phyloP scores from a whole-genome alignment of 2,113 vertebrate genomes.

The Hystrix brachyura region DNA sequence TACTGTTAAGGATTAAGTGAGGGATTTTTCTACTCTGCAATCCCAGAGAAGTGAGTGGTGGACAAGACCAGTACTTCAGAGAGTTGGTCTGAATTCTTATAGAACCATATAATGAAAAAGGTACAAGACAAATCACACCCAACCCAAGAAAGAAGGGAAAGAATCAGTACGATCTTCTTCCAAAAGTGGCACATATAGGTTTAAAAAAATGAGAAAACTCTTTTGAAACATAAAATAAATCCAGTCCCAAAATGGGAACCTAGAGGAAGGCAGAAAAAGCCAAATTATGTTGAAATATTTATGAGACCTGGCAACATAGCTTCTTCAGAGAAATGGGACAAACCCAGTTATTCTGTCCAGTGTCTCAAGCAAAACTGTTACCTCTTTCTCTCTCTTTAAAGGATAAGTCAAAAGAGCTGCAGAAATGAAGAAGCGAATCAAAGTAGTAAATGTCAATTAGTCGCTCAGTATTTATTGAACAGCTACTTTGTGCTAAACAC shows the following conservation, averaged over 20 bases:
- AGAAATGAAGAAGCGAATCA: slow-evolving; percentile 38
- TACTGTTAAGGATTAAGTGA: not conserved
- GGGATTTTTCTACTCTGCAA: not conserved
- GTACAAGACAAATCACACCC: not conserved
- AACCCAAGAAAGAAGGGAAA: not conserved
- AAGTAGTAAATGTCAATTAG: not conserved
- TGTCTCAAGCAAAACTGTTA: slow-evolving; percentile 50
- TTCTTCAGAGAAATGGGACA: slow-evolving; percentile 53
- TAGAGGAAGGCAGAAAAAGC: slow-evolving; percentile 55
- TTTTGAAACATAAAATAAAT: slow-evolving; percentile 61
- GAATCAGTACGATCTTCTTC: not conserved
- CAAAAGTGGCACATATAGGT: not conserved
- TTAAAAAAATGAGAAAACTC: slow-evolving; percentile 40
- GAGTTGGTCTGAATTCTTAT: not conserved
- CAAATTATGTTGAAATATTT: slow-evolving; percentile 64
- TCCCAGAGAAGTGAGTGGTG: not conserved
- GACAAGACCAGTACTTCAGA: not conserved
- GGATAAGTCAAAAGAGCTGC: slow-evolving; percentile 45
- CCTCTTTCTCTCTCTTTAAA: slow-evolving; percentile 50
- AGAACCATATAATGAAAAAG: not conserved
- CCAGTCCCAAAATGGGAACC: slow-evolving; percentile 48
- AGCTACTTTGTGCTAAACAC: not conserved
- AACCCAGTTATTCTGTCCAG: slow-evolving; percentile 42
- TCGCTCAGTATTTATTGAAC: not conserved
- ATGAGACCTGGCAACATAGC: slow-evolving; percentile 12